phyloP scores from a whole-genome alignment of 2,797 vertebrate species.

The Valencia hispanica region DNA sequence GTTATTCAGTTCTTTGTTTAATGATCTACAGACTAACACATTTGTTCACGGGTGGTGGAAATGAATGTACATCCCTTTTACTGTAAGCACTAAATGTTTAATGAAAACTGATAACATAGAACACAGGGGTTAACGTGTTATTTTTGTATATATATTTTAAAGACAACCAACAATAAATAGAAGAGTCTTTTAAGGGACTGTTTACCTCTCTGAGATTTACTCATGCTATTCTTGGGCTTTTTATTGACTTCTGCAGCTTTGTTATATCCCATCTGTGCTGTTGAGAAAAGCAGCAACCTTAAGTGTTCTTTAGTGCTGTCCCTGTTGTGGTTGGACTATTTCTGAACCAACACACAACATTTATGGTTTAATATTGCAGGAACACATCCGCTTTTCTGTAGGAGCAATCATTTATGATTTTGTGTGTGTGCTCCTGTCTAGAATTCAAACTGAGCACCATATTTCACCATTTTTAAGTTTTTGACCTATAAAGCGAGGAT shows the following conservation, averaged over 20 bases:
- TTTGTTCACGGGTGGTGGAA: not conserved
- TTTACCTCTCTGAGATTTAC: constrained; percentile 22
- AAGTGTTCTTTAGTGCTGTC: constrained; percentile 62
- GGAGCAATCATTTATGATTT: not conserved
- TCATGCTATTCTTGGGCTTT: constrained; percentile 54
- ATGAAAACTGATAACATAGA: not conserved
- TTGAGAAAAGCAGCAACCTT: constrained; percentile 59
- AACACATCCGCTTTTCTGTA: not conserved
- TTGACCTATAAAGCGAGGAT: no score
- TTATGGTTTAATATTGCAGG: not conserved
- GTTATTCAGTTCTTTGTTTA: not conserved
- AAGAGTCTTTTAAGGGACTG: constrained; percentile 2
- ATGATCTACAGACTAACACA: not conserved
- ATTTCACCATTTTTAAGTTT: no score
- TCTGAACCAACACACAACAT: constrained; percentile 32
- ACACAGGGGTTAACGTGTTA: not conserved
- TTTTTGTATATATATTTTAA: not conserved
- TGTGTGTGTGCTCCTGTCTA: no score
- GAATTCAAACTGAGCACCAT: no score
- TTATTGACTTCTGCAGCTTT: constrained; percentile 64
- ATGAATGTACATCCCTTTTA: not conserved
- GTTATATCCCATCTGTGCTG: constrained; percentile 60
- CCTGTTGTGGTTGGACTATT: constrained; percentile 50
- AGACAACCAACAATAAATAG: not conserved
- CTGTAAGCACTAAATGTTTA: not conserved